Base-by-base conservation (phyloP, 2,888 invertebrate genomes). In the Epicampocera succincta region DNA sequence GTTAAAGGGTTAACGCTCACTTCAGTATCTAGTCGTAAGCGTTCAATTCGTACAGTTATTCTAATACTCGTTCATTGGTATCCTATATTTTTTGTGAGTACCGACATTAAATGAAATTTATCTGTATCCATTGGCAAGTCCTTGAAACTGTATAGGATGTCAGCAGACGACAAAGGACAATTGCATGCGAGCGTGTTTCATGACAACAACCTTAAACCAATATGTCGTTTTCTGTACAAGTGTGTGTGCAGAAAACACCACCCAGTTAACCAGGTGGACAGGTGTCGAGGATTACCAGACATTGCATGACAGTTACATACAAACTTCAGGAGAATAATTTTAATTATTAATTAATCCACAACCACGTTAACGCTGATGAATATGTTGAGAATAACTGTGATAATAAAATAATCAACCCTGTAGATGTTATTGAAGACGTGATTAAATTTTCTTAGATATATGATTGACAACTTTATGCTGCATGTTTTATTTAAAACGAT, bases 21-120 rank as follows among this genome's bases (percentile, higher is more conserved):
- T 38, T 25, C 3, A 8, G 8, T 33, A 9, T 15, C 3, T 25
- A 40, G 17, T 2, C 17, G 6, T n/a, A n/a, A n/a, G 58, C 2
- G 21, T 15, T 40, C 3, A 56, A 29, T 63, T 12, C 12, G 33
- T 68, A 61, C 52, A 69, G 42, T 54, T 56, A 61, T 52, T 65
- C 52, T 21, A 17, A 38, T 54, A 33, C 12, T 38, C 8, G 3
- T 65, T 17, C 65, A 58, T 17, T 60, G 44, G 25, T 21, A 73
- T 68, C 58, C 46, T 46, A 65, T 66, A 75, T 9, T 25, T 50
- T 69, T 54, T 72, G 66, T 72, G 75, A 71, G 54, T 75, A 52
- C 58, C 33, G 48, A 61, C 65, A 66, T 71, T 63, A 54, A 66
- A 60, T 54, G 65, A 68, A 48, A 61, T 44, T 19, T 60, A 75